phyloP scores from a whole-genome alignment of 2,797 vertebrate species.

The Myiothlypis coronata region DNA sequence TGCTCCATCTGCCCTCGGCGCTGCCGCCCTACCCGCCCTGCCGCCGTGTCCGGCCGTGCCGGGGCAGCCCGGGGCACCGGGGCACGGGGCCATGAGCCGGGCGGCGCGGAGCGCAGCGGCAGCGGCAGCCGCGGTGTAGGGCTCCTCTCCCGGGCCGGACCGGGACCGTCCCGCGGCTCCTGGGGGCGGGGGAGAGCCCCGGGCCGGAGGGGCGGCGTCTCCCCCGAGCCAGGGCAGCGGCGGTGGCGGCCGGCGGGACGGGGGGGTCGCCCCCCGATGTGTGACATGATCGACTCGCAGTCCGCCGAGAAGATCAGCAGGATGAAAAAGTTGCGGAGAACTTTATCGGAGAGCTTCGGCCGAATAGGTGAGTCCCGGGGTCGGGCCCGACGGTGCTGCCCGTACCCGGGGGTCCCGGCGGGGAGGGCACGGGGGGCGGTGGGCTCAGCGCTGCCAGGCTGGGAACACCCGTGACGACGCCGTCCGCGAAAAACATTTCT shows the following conservation, averaged over 20 bases:
- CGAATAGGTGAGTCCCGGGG: constrained; percentile 83
- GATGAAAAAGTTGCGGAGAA: constrained; percentile 98
- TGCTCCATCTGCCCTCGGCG: neutral
- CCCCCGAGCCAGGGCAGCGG: neutral
- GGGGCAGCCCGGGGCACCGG: neutral
- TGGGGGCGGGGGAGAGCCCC: neutral
- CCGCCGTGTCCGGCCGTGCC: neutral
- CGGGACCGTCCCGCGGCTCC: neutral
- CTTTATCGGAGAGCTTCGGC: constrained; percentile 97
- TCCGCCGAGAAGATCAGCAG: constrained; percentile 85
- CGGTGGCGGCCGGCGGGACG: neutral
- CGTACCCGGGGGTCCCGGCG: neutral
- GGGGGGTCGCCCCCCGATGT: constrained; percentile 64
- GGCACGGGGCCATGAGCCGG: neutral
- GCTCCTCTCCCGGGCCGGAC: neutral
- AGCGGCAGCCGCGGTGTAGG: neutral
- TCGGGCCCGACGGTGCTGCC: neutral
- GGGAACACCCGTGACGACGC: neutral
- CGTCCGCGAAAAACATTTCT: neutral
- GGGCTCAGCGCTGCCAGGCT: neutral
- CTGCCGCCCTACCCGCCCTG: neutral
- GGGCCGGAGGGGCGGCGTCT: neutral
- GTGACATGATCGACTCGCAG: constrained; percentile 87
- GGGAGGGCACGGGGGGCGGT: neutral
- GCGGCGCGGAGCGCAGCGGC: neutral